phyloP scores from a whole-genome alignment of 2,888 invertebrate species.

The Tanytarsus gracilentus region DNA sequence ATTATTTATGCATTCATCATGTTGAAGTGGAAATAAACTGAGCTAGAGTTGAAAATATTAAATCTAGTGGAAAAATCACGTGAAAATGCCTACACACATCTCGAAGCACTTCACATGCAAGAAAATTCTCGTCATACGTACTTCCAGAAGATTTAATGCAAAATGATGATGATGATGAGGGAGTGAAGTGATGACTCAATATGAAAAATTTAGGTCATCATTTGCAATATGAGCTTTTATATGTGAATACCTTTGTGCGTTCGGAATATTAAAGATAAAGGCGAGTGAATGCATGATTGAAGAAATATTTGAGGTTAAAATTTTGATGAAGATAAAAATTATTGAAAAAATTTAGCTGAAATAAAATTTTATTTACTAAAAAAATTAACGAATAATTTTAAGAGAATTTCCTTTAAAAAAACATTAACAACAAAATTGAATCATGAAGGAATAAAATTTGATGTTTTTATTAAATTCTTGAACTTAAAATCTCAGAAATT shows the following conservation, averaged over 20 bases:
- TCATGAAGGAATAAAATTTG: too few relatives aligned
- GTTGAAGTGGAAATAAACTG: neutral
- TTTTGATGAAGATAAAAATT: neutral
- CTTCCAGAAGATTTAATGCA: constrained; percentile 12
- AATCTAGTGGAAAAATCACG: constrained; percentile 22
- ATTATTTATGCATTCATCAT: constrained; percentile 25
- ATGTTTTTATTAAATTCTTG: too few relatives aligned
- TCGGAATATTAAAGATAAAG: neutral
- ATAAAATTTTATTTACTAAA: neutral
- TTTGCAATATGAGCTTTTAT: neutral
- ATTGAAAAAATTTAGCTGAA: neutral
- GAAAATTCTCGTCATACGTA: neutral
- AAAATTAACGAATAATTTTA: too few relatives aligned
- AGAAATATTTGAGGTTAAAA: neutral
- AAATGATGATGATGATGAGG: neutral
- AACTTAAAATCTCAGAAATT: too few relatives aligned
- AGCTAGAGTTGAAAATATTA: neutral
- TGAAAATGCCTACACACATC: neutral
- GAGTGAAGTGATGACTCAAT: neutral
- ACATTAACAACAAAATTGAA: too few relatives aligned
- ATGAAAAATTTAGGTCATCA: constrained; percentile 19
- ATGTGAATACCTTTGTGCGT: neutral
- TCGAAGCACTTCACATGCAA: neutral
- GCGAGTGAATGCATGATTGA: too few relatives aligned
- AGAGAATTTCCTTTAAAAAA: too few relatives aligned